Conservation (phyloP, 64 coral and sea anemone genomes). For the Astreopora myriophthalma region DNA sequence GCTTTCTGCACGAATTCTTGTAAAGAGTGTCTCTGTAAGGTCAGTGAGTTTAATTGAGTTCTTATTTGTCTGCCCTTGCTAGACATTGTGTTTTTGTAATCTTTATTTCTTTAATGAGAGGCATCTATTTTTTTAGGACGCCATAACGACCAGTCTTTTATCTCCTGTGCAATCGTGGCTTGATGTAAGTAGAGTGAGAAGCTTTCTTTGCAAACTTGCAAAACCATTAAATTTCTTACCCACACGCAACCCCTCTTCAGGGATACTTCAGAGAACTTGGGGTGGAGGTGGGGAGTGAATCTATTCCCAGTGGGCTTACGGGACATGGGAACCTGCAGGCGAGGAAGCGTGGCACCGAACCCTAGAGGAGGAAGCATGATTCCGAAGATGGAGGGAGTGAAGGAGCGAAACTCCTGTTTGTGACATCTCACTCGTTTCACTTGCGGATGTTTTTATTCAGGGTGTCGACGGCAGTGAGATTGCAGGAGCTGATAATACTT, state of each 20-base stretch:
- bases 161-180: conserved; percentile 85
- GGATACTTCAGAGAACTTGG: too few relatives aligned
- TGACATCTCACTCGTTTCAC: too few relatives aligned
- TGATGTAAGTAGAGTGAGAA: neutral
- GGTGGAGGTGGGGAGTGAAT: too few relatives aligned
- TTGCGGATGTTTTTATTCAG: conserved; percentile 53
- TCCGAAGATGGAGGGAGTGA: neutral
- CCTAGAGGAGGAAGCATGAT: too few relatives aligned
- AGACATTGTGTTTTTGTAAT: neutral
- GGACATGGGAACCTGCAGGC: too few relatives aligned
- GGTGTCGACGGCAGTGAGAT: conserved; percentile 72
- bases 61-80: neutral
- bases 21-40: conserved; percentile 92
- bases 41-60: conserved; percentile 10
- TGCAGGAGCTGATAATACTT: conserved; percentile 60
- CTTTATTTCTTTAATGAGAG: neutral
- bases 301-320: too few relatives aligned
- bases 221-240: too few relatives aligned
- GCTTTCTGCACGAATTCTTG: conserved; percentile 70
- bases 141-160: conserved; percentile 82
- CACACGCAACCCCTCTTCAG: too few relatives aligned
- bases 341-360: too few relatives aligned
- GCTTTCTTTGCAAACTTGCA: neutral
- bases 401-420: too few relatives aligned
- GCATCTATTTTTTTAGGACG: conserved; percentile 43